Percentiles rank a stretch among this genome's conserved stretches.
These are phyloP conservation scores for Cyclopterus lumpus DNA, from an alignment of 2,797 vertebrate genomes.

Conservation along the genomic window DNA sequence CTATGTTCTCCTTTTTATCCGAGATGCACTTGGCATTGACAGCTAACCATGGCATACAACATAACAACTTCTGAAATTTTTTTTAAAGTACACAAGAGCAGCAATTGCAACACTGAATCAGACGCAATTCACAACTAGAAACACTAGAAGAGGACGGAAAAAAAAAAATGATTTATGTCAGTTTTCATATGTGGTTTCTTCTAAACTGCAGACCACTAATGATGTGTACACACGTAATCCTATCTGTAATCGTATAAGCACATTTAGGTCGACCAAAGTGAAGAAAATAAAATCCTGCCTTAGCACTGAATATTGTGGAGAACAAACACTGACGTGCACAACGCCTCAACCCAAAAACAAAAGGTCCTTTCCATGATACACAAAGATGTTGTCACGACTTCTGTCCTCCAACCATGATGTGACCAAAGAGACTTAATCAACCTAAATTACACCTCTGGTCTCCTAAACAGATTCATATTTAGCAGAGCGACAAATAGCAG, in stretches of 20 bases:
- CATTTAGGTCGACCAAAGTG: background rate
- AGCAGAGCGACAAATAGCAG: conserved; percentile 10
- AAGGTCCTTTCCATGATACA: background rate
- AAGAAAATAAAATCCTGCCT: background rate
- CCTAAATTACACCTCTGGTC: background rate
- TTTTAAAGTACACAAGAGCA: conserved; percentile 7
- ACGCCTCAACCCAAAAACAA: background rate
- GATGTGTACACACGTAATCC: too few species aligned
- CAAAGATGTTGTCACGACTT: background rate
- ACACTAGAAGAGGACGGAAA: background rate
- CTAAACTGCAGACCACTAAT: background rate
- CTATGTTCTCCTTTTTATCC: background rate
- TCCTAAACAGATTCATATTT: conserved; percentile 1
- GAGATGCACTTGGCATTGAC: too few species aligned
- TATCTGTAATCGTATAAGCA: too few species aligned
- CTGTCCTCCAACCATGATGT: conserved; percentile 1
- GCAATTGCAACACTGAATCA: background rate
- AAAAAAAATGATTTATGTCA: background rate
- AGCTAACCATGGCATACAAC: background rate
- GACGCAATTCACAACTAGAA: background rate
- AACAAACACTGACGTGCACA: background rate
- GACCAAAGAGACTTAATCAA: background rate
- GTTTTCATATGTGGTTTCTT: background rate
- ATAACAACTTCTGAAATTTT: background rate
- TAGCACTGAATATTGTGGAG: background rate